Evolutionary conservation across 2,888 invertebrate species (phyloP).

Genomic region (Amblyteles armatorius): DNA sequence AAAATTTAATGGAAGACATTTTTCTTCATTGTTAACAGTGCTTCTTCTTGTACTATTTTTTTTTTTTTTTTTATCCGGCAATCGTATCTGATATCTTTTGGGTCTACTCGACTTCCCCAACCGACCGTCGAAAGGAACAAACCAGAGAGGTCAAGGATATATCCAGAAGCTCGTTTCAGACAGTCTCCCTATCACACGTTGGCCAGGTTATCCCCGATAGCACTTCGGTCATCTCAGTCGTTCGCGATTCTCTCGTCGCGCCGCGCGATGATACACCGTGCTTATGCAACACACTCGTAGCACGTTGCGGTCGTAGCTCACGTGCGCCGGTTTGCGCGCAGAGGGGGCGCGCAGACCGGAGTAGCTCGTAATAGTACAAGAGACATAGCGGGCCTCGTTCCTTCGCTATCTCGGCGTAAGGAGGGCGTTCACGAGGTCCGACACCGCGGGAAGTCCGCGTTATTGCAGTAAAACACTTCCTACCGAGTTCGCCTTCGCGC

Average conservation of each 20-base stretch:
- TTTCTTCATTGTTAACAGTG: too few species aligned
- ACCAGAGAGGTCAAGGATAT: not conserved
- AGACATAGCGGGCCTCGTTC: constrained; percentile 64
- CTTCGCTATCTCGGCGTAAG: constrained; percentile 67
- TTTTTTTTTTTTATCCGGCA: too few species aligned
- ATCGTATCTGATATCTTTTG: not conserved
- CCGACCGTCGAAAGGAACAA: not conserved
- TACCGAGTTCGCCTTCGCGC: constrained; percentile 69
- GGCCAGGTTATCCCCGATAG: constrained; percentile 40
- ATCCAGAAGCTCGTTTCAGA: not conserved
- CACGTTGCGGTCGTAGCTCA: constrained; percentile 51
- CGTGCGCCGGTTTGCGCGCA: constrained; percentile 52
- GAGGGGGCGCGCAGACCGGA: constrained; percentile 55
- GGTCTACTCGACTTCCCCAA: not conserved
- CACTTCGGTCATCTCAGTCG: constrained; percentile 39
- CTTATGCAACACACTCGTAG: constrained; percentile 58
- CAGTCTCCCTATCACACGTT: constrained; percentile 57
- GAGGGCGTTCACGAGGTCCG: constrained; percentile 70
- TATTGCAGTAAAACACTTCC: constrained; percentile 75
- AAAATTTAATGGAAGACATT: too few species aligned
- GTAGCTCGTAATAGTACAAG: constrained; percentile 63
- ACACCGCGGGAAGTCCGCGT: constrained; percentile 71
- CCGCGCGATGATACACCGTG: constrained; percentile 49
- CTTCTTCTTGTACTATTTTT: too few species aligned
- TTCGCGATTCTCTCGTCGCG: constrained; percentile 33